A percentile compares a stretch with the other conserved stretches of the same genome.
phyloP scores from a whole-genome alignment of 2,888 invertebrate genomes.

The Acleris laterana region DNA sequence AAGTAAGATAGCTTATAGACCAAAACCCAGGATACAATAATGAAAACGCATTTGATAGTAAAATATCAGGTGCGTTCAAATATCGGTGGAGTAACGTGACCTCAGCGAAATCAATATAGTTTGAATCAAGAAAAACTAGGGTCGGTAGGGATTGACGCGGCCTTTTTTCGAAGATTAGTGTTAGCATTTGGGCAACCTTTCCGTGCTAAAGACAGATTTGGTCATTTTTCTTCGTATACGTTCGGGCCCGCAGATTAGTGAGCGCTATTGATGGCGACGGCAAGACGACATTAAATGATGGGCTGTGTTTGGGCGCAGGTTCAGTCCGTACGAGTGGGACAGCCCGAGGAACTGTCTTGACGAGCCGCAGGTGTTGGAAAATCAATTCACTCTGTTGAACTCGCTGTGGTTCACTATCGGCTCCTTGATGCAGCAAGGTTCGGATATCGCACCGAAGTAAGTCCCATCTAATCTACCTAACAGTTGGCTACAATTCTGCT shows the following conservation, averaged over 20 bases:
- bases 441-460: conserved; percentile 96
- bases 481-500: conserved; percentile 56
- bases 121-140: conserved; percentile 19
- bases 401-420: conserved; percentile 98
- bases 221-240: conserved; percentile 4
- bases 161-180: conserved; percentile 1
- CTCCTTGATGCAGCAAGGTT: conserved; percentile 96
- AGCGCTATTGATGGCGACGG: conserved; percentile 6
- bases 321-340: conserved; percentile 97
- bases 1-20: conserved; percentile 87
- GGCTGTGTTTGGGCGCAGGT: conserved; percentile 86
- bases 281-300: conserved; percentile 50
- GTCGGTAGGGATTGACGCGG: conserved; percentile 6
- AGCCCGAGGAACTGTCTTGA: conserved; percentile 93
- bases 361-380: conserved; percentile 93
- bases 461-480: conserved; percentile 68
- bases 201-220: conserved; percentile 12
- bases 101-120: conserved; percentile 72
- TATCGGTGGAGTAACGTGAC: conserved; percentile 62
- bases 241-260: conserved; percentile 13
- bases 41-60: conserved; percentile 46
- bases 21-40: conserved; percentile 45
- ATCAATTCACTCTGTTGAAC: conserved; percentile 95
- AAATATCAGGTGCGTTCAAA: conserved; percentile 44
- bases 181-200: conserved; percentile 22